A percentile compares a stretch with the other conserved stretches of the same genome.
Conservation (phyloP, 1,140 invertebrate genomes). For the Atopsyche davidsoni region DNA sequence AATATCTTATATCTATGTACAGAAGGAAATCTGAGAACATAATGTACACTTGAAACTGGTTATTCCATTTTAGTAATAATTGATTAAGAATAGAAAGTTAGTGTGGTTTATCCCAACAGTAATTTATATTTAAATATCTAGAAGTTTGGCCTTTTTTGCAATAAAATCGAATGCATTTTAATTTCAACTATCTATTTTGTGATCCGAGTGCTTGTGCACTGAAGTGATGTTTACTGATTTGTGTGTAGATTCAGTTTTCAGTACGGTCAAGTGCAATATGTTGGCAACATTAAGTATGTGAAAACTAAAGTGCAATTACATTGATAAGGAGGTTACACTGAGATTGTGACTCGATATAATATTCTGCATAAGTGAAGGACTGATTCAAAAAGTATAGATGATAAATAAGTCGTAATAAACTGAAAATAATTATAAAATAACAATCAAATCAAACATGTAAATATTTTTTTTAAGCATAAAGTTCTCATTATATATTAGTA, state of each 20-base stretch:
- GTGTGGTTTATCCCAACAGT: too few relatives aligned
- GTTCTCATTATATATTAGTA: conserved; percentile 15
- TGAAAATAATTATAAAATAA: conserved; percentile 16
- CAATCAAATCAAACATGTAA: conserved; percentile 30
- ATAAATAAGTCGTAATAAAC: conserved; percentile 26
- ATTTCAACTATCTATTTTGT: too few relatives aligned
- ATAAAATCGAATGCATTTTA: too few relatives aligned
- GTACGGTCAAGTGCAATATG: conserved; percentile 16
- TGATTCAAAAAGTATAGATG: not conserved
- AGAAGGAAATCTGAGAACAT: too few relatives aligned
- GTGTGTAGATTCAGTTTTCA: not conserved
- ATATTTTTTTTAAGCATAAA: conserved; percentile 20
- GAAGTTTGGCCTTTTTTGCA: too few relatives aligned
- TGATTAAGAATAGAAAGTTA: too few relatives aligned
- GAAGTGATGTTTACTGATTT: too few relatives aligned
- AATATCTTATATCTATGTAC: too few relatives aligned
- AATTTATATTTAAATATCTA: too few relatives aligned
- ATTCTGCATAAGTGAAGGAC: conserved; percentile 1
- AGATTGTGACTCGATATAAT: not conserved
- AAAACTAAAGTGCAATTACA: conserved; percentile 28
- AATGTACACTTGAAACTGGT: too few relatives aligned
- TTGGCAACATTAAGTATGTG: conserved; percentile 15
- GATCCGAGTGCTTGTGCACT: not conserved
- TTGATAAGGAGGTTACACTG: not conserved
- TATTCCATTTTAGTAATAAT: too few relatives aligned